Evolutionary conservation across 2,797 vertebrate genomes (phyloP), one percentile per base, ranked within the genome.

Genomic region (Sebastes aleutianus): DNA sequence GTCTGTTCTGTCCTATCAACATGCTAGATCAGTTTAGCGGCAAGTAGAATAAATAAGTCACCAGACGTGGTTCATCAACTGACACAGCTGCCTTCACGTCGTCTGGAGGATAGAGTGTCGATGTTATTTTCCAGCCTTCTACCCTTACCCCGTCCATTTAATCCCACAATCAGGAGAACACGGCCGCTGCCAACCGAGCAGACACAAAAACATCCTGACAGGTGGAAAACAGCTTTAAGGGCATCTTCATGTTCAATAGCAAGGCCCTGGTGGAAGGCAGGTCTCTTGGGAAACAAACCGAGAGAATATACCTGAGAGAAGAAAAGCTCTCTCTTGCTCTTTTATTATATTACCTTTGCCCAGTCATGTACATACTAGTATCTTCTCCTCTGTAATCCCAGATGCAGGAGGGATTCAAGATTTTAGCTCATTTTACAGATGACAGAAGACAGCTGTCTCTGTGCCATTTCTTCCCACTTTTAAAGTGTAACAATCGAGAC

Each of bases 101-200:
- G 70, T 88, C 68, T 79, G 67, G 76, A 79, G 81, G 70, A 83
- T 67, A 82, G 74, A 77, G 69, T 67, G 71, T 27, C 11, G 6
- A 81, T 76, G 79, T 47, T 74, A 74, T 84, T 77, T 83, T 64
- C 3, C 3, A 63, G 9, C 74, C 78, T 50, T 39, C 67, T 59
- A 61, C 77, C 82, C 57, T 54, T 29, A 50, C 66, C 31, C 12
- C 32, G 20, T 88, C 75, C 50, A 36, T 87, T 86, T 90, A 89
- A 93, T 91, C 88, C 83, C 32, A 77, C 87, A 88, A 90, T 88
- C 89, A 86, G 76, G 78, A 82, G 66, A 88, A 91, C 90, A 90
- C 68, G 85, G 74, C 68, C 13, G 50, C 84, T 82, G 65, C 68
- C 66, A 31, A 24, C 68, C 50, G 1, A 67, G 78, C 75, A 82